phyloP scores from a whole-genome alignment of 2,888 invertebrate genomes.

The Paralinhomoeus sp. region DNA sequence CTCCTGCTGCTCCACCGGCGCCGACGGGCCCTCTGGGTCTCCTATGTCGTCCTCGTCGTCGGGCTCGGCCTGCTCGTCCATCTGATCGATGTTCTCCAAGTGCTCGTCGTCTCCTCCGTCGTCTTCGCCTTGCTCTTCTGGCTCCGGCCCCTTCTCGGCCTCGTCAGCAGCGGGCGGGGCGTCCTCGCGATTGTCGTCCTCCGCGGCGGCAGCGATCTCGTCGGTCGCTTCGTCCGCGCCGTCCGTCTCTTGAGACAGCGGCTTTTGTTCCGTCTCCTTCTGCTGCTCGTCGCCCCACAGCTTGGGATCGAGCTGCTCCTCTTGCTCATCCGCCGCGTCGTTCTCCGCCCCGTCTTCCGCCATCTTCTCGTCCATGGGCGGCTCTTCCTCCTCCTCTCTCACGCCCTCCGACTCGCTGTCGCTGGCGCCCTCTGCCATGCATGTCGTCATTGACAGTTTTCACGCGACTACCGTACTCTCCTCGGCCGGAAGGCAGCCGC shows the following conservation, averaged over 20 bases:
- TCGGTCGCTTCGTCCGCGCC: conserved; percentile 16
- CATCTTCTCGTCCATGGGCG: conserved; percentile 81
- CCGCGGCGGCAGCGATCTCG: conserved; percentile 34
- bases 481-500: not conserved
- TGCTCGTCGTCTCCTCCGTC: not conserved
- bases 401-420: conserved; percentile 47
- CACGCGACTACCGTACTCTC: not conserved
- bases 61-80: conserved; percentile 5
- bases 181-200: conserved; percentile 13
- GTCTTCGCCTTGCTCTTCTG: conserved; percentile 39
- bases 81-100: conserved; percentile 4
- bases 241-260: conserved; percentile 4
- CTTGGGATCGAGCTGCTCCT: conserved; percentile 69
- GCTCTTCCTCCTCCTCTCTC: conserved; percentile 36
- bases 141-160: conserved; percentile 34
- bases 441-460: not conserved
- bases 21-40: conserved; percentile 7
- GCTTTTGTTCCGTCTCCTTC: conserved; percentile 7
- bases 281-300: conserved; percentile 72
- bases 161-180: conserved; percentile 14
- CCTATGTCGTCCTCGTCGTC: conserved; percentile 5
- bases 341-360: conserved; percentile 43
- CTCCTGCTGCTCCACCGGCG: conserved; percentile 10
- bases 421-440: not conserved
- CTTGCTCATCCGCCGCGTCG: conserved; percentile 34